Evolutionary conservation across 2,797 vertebrate genomes (phyloP), one percentile per base, ranked within the genome.

Genomic region (Saxicola maurus): DNA sequence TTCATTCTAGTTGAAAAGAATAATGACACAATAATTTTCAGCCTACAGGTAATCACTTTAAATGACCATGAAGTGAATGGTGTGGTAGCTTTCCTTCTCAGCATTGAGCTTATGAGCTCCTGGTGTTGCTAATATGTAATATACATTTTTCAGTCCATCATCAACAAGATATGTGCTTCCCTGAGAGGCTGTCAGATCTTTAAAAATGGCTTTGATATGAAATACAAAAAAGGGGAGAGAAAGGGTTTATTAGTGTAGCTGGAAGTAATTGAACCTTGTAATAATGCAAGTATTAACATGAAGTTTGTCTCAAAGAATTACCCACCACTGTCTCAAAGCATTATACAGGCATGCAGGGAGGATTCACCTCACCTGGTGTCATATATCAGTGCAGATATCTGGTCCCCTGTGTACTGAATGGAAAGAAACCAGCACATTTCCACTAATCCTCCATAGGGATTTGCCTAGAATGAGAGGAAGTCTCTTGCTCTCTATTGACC

Each of bases 1-100:
- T 72, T 87, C 46, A 46, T 94, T 86, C 64, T 66, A 9, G 56
- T 49, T 87, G 56, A 87, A 82, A 51, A 55, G 37, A 82, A 59
- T 86, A 92, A 90, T 79, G 74, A 72, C 53, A 65, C 35, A 87
- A 92, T 95, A 87, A 91, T 95, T 94, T 94, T 69, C 68, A 88
- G 20, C 65, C 90, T 91, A 66, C 71, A 79, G 38, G 74, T 90
- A 90, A 94, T 92, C 62, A 72, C 66, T 92, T 87, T 49, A 85
- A 90, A 82, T 75, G 81, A 40, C 61, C 61, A 55, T 14, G 42
- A 59, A 62, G 49, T 72, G 64, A 94, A 72, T 77, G 37, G 52
- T 71, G 23, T 82, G 38, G 49, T 77, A 74, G 30, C 11, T 92
- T 81, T 83, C 51, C 45, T 45, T 80, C 86, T 72, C 56, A 82